Base-by-base conservation (phyloP, 2,888 invertebrate species). In the Bimastos eiseni region DNA sequence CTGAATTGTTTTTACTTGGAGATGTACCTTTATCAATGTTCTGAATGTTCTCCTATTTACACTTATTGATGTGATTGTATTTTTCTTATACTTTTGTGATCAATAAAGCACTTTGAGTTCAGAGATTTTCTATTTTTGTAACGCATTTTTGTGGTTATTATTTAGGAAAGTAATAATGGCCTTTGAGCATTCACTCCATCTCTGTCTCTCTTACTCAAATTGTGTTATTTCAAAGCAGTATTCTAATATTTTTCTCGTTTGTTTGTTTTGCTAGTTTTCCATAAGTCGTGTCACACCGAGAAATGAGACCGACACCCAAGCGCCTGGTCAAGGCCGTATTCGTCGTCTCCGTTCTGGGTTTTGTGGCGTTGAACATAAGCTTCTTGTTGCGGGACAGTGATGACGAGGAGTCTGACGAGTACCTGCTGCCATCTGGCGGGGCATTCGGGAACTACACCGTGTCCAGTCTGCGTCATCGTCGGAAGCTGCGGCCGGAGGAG, bases 281-380 rank as follows among this genome's bases (percentile, higher is more conserved):
- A 19, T 15, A 36, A 37, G 37, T 17, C 30, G 37, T 24, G 30
- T 36, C 86, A 36, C 86, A 8, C 37, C 17, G 86, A n/a, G 86
- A 34, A 86, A 89, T 89, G 89, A 41, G 90, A 41, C 70, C 84
- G 15, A 83, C 84, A 24, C 90, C 90, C 21, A 90, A 90, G 90
- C 83, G 84, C 17, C 36, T 90, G n/a, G 49, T 90, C 37, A 90
- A 84, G 90, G 41, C 49, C 83, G 44, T 90, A 6, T 90, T 90
- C 86, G 11, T 90, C 83, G 86, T 90, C 24, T 90, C 90, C 33
- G n/a, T 84, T 38, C 86, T 90, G 1, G 70, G 70, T 41, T 90
- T 90, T n/a, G 84, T 90, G 34, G 37, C 84, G 24, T 37, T 90
- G 84, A 90, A 90, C 41, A 6, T 90, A 5, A 90, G 41, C 86